phyloP scores from a whole-genome alignment of 2,797 vertebrate genomes.

The Cyprinella venusta region DNA sequence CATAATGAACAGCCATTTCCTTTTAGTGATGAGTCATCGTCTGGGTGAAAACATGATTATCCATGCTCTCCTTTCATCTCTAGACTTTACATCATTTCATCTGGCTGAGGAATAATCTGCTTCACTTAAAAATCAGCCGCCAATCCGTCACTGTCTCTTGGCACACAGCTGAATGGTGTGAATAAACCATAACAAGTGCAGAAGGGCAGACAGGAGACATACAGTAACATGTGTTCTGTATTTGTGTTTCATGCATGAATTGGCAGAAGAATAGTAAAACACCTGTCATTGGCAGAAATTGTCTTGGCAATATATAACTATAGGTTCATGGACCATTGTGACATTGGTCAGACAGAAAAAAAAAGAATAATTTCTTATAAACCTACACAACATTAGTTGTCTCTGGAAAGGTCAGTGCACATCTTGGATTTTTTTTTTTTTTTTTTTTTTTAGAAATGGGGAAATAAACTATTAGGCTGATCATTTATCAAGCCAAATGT shows the following conservation, averaged over 20 bases:
- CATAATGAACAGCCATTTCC: conserved; percentile 22
- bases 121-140: not conserved
- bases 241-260: not conserved
- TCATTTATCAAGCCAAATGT: not conserved
- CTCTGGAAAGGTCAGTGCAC: not conserved
- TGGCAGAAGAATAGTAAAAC: conserved; percentile 8
- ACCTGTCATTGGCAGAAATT: not conserved
- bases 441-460: not conserved
- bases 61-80: conserved; percentile 45
- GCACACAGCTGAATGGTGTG: not conserved
- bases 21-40: conserved; percentile 37
- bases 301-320: not conserved
- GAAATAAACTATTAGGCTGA: not conserved
- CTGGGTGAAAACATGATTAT: conserved; percentile 42
- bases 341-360: not conserved
- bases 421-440: not conserved
- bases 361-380: not conserved
- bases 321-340: not conserved
- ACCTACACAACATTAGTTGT: not conserved
- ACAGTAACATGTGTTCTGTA: not conserved
- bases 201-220: not conserved
- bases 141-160: not conserved
- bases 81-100: conserved; percentile 11
- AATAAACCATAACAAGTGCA: not conserved
- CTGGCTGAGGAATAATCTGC: conserved; percentile 15